Percentiles rank a stretch among this genome's conserved stretches.
phyloP scores from a whole-genome alignment of 1,140 invertebrate genomes.

The Pristionchus pacificus region DNA sequence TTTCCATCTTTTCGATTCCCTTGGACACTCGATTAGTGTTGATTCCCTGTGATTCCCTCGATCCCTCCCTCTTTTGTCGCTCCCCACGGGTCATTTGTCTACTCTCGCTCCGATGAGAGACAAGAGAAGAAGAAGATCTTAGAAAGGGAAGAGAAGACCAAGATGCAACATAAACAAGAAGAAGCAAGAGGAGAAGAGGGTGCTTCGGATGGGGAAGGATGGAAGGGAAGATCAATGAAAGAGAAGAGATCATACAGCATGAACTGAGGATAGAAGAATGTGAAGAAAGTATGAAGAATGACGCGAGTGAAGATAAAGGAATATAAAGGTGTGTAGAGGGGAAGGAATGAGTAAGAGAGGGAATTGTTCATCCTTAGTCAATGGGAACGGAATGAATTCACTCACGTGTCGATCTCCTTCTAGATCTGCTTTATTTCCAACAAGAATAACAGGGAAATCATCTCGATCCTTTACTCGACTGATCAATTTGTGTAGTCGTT shows the following conservation, averaged over 20 bases:
- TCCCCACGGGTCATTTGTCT: neutral
- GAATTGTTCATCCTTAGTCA: conserved; percentile 2
- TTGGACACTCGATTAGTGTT: neutral
- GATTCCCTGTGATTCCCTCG: neutral
- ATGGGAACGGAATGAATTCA: conserved; percentile 22
- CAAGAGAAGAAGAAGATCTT: no score
- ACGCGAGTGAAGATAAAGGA: neutral
- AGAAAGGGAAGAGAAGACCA: neutral
- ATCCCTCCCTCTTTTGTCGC: neutral
- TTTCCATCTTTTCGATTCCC: neutral
- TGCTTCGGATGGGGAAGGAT: conserved; percentile 5
- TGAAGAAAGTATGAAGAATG: neutral
- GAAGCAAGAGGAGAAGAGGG: neutral
- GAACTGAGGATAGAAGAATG: neutral
- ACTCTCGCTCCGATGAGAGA: neutral
- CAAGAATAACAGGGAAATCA: conserved; percentile 91
- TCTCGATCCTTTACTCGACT: conserved; percentile 85
- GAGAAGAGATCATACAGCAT: neutral
- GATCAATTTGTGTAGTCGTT: conserved; percentile 88
- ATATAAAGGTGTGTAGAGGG: neutral
- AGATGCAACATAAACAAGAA: neutral
- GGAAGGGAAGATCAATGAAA: neutral
- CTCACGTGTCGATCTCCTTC: conserved; percentile 79
- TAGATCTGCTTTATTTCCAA: conserved; percentile 91
- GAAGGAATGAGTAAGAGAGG: neutral